Conservation (phyloP, 1,140 invertebrate species). For the Batillaria attramentaria region DNA sequence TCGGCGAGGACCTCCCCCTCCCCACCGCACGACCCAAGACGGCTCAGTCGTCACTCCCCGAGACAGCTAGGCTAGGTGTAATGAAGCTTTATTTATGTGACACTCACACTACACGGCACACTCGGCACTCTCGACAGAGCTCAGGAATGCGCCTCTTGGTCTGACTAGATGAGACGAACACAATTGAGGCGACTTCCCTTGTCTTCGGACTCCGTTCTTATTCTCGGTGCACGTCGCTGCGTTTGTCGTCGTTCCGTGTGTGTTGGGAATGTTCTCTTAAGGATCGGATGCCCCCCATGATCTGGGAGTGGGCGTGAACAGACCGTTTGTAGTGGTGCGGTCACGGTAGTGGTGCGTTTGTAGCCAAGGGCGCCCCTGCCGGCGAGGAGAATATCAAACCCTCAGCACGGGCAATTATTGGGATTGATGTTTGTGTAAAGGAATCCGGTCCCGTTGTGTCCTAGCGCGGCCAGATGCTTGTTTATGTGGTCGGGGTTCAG, state of each 20-base stretch:
- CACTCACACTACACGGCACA: slow-evolving; percentile 3
- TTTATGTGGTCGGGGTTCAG: slow-evolving; percentile 14
- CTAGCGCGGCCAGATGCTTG: background rate
- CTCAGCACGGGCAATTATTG: background rate
- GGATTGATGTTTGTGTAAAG: background rate
- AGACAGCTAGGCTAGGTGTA: background rate
- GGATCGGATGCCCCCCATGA: background rate
- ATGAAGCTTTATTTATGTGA: slow-evolving; percentile 10
- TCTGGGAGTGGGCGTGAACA: background rate
- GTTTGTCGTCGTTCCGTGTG: background rate
- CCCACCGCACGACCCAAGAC: background rate
- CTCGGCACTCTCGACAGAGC: background rate
- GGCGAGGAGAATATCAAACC: too few species aligned
- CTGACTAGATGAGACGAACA: background rate
- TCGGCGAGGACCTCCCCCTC: background rate
- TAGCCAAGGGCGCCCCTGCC: background rate
- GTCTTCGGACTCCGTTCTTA: background rate
- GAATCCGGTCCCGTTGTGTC: background rate
- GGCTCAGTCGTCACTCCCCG: background rate
- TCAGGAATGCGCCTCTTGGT: background rate
- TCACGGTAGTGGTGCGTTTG: background rate
- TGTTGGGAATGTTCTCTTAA: background rate
- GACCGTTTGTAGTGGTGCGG: background rate
- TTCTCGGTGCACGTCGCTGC: background rate
- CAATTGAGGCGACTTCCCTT: background rate